phyloP scores from a whole-genome alignment of 1,140 invertebrate species.

The Hycleus phaleratus region DNA sequence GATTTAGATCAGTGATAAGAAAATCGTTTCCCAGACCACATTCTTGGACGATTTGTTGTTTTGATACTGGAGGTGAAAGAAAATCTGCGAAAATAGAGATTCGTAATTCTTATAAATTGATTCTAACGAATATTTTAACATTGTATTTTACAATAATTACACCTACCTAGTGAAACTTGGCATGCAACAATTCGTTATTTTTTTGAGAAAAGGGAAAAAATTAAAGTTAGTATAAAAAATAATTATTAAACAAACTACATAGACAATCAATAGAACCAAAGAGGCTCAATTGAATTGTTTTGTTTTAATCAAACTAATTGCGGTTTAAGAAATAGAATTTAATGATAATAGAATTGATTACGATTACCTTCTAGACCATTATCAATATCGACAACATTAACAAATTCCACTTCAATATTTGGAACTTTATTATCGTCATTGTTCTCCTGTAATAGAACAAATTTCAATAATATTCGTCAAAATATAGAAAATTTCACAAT shows the following conservation, averaged over 20 bases:
- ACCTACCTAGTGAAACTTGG: slow-evolving; percentile 24
- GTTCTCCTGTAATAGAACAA: slow-evolving; percentile 3
- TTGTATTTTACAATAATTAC: background rate
- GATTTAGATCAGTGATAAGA: slow-evolving; percentile 49
- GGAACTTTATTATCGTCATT: slow-evolving; percentile 11
- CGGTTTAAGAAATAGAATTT: background rate
- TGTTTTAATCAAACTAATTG: background rate
- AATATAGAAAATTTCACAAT: background rate
- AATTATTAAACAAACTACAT: background rate
- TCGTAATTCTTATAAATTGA: background rate
- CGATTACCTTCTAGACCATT: slow-evolving; percentile 33
- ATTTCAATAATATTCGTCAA: background rate
- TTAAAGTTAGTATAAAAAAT: background rate
- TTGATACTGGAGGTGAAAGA: slow-evolving; percentile 48
- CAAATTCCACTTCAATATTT: slow-evolving; percentile 31
- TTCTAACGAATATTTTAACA: background rate
- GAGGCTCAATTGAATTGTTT: background rate
- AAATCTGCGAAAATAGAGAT: slow-evolving; percentile 42
- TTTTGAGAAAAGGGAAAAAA: background rate
- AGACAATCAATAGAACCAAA: background rate
- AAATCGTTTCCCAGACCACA: slow-evolving; percentile 47
- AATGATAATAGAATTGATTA: background rate
- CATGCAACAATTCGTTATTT: slow-evolving; percentile 5
- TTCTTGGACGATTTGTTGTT: slow-evolving; percentile 51
- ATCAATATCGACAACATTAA: slow-evolving; percentile 34